phyloP scores from a whole-genome alignment of 2,797 vertebrate species.

The Hippocampus kuda region DNA sequence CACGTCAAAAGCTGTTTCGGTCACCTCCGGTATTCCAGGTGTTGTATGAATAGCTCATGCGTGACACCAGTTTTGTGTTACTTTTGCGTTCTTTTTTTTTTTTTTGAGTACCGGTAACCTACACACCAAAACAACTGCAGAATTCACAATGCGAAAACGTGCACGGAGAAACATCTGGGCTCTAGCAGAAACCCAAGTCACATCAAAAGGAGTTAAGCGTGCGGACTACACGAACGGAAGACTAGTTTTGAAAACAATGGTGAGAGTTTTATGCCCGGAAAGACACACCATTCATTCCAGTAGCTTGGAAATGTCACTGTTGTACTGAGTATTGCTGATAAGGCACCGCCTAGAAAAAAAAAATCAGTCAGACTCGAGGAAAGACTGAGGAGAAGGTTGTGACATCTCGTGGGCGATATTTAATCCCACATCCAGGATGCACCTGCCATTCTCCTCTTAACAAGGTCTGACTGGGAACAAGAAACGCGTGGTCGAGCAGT shows the following conservation, averaged over 20 bases:
- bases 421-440: constrained; percentile 11
- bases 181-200: neutral
- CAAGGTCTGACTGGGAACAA: constrained; percentile 12
- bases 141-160: neutral
- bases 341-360: neutral
- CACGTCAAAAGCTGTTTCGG: neutral
- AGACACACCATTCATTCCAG: neutral
- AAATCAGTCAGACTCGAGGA: constrained; percentile 1
- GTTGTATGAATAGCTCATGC: too few relatives aligned
- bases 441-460: constrained; percentile 15
- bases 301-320: neutral
- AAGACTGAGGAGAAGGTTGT: neutral
- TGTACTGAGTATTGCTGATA: neutral
- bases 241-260: too few relatives aligned
- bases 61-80: too few relatives aligned
- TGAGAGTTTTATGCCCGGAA: neutral
- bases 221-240: neutral
- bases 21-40: too few relatives aligned
- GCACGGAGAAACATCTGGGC: neutral
- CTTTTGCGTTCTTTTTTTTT: too few relatives aligned
- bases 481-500: neutral
- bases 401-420: constrained; percentile 19
- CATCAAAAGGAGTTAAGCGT: neutral
- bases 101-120: too few relatives aligned
- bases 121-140: too few relatives aligned